These are phyloP conservation scores for Takifugu rubripes DNA, from an alignment of 2,797 vertebrate genomes.

Conservation along the genomic window DNA sequence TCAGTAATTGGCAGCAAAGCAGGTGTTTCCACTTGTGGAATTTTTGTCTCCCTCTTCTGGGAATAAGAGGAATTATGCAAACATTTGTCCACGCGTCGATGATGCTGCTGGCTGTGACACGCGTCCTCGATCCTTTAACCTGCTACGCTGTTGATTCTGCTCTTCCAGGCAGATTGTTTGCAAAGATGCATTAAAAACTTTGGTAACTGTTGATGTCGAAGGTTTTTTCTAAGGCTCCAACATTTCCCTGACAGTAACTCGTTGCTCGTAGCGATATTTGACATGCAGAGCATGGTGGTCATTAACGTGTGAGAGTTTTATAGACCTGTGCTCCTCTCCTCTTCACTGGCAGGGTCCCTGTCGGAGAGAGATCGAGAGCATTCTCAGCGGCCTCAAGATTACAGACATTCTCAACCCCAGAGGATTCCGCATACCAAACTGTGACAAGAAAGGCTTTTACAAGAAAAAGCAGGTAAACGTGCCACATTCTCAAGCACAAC, in stretches of 20 bases:
- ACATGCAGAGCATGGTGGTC: too few relatives aligned
- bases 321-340: constrained; percentile 19
- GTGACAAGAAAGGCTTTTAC: constrained; percentile 96
- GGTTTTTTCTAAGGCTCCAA: too few relatives aligned
- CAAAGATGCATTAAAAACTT: too few relatives aligned
- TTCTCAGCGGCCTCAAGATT: constrained; percentile 87
- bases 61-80: background rate
- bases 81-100: background rate
- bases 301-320: too few relatives aligned
- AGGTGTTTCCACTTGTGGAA: background rate
- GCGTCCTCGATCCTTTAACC: too few relatives aligned
- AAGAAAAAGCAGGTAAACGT: constrained; percentile 92
- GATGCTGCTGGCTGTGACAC: background rate
- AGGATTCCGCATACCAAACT: constrained; percentile 92
- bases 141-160: too few relatives aligned
- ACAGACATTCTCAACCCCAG: constrained; percentile 84
- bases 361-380: constrained; percentile 90
- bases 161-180: too few relatives aligned
- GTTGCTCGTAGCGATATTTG: too few relatives aligned
- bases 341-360: constrained; percentile 83
- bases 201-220: too few relatives aligned
- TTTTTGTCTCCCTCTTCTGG: background rate
- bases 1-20: background rate
- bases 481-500: background rate
- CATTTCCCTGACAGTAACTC: too few relatives aligned